These are phyloP conservation scores for Plagiodera versicolora DNA, from an alignment of 2,888 invertebrate species.

Conservation along the genomic window DNA sequence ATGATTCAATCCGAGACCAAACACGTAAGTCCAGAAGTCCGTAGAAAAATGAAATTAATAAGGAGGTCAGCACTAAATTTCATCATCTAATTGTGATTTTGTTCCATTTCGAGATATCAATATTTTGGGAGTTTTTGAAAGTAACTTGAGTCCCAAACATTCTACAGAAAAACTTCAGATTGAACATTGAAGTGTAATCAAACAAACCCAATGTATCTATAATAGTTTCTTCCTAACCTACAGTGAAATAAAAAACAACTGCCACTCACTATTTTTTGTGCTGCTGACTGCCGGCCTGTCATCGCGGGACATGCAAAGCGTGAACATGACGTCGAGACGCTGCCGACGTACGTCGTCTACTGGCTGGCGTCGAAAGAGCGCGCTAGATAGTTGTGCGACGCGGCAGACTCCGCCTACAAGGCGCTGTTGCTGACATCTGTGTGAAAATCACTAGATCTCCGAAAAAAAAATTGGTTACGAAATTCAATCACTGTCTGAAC, in stretches of 20 bases:
- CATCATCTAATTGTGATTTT: no score
- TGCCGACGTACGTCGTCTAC: conserved; percentile 23
- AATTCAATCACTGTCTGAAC: background rate
- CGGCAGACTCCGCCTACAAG: conserved; percentile 10
- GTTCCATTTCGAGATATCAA: no score
- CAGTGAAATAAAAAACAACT: background rate
- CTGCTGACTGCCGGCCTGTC: conserved; percentile 45
- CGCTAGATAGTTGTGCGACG: conserved; percentile 26
- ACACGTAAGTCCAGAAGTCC: no score
- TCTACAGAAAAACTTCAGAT: no score
- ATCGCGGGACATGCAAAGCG: conserved; percentile 50
- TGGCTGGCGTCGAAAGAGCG: conserved; percentile 4
- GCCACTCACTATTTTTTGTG: conserved; percentile 39
- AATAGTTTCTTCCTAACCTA: no score
- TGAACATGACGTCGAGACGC: conserved; percentile 45
- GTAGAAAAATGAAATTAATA: no score
- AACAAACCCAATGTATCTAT: no score
- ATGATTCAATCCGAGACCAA: no score
- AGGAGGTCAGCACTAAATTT: no score
- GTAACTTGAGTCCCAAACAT: no score
- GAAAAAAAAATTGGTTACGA: background rate
- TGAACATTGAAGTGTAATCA: no score
- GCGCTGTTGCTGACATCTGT: background rate
- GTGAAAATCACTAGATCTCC: background rate
- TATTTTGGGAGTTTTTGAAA: no score